phyloP scores from a whole-genome alignment of 2,113 vertebrate genomes.

The Eulemur rufifrons region DNA sequence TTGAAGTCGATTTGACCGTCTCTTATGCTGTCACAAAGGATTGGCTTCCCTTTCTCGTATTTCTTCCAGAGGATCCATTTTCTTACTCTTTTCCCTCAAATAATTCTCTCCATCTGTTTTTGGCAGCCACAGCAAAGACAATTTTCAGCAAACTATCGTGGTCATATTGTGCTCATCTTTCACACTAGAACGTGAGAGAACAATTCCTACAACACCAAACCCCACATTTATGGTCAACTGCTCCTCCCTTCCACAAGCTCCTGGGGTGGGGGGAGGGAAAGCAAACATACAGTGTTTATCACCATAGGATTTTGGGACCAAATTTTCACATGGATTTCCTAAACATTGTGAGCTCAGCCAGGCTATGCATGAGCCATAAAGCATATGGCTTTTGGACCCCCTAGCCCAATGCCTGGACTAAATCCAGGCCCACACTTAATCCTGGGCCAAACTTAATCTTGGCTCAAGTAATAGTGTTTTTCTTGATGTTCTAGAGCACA shows the following conservation, averaged over 20 bases:
- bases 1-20: neutral
- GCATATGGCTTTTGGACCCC: neutral
- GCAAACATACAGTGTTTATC: neutral
- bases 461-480: neutral
- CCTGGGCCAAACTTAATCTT: neutral
- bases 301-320: neutral
- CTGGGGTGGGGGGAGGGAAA: neutral
- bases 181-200: neutral
- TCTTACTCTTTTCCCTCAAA: constrained; percentile 1
- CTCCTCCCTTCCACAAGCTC: neutral
- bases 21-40: neutral
- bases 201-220: neutral
- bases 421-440: neutral
- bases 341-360: neutral
- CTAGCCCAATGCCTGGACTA: neutral
- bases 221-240: neutral
- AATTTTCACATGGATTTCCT: neutral
- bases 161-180: neutral
- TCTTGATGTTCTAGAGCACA: neutral
- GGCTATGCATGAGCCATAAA: neutral
- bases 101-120: neutral
- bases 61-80: neutral
- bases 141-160: neutral
- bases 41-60: neutral
- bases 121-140: neutral